Evolutionary conservation across 2,113 vertebrate genomes (phyloP), one percentile per base, ranked within the genome.

Genomic region (Pygoscelis adeliae): DNA sequence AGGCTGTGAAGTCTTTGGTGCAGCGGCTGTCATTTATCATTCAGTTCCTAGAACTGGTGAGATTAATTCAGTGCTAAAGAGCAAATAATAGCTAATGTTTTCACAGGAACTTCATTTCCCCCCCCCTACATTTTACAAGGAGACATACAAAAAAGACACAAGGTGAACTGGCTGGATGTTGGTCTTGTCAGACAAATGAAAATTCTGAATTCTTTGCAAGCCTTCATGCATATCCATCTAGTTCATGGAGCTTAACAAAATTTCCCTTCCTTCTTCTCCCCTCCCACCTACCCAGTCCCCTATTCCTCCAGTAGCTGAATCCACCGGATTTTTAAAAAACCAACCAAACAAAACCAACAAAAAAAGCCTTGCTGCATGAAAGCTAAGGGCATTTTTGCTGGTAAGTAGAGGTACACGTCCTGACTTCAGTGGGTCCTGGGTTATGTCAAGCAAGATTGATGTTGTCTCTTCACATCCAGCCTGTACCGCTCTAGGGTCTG

Each of bases 41-140:
- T 87, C 40, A 5, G 50, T 42, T 79, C 32, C 65, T 78, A 55
- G 8, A 87, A 77, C 22, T n/a, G 10, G 17, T 46, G 79, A 85
- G 38, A 78, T 20, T 25, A 13, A 36, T 85, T 52, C 76, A 38
- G 5, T 78, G 44, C 27, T 63, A 52, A 87, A 63, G 19, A 58
- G 8, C 12, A 81, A 81, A 32, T 42, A 81, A 42, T 23, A 78
- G 13, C 19, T 34, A 7, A 8, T 18, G 26, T 73, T 94, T 86
- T 59, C 40, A 17, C 26, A 40, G 1, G 11, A 67, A 32, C 34
- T 81, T 81, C 3, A n/a, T 69, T 50, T 14, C 7, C 18, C 42
- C 6, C 6, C 10, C 6, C 1, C 1, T 16, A 4, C 3, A 1
- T 66, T 86, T 83, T 42, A 47, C 19, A 70, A n/a, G 49, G 14